Conservation (phyloP, 1,140 invertebrate genomes). For the Metaphire vulgaris region DNA sequence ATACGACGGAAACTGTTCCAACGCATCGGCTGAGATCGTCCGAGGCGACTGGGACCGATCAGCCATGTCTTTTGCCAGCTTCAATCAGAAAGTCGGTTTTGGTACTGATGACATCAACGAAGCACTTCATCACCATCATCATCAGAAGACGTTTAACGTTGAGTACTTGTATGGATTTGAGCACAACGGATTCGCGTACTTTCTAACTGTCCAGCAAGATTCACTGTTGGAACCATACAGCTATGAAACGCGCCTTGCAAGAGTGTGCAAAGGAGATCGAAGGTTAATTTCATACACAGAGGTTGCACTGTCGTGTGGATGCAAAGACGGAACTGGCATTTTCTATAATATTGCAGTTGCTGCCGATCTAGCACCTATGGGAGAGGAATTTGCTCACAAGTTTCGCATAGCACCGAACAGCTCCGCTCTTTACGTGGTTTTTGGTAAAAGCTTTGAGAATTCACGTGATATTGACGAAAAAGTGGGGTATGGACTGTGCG, state of each 20-base stretch:
- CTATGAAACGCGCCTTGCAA: slow-evolving; percentile 23
- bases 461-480: slow-evolving; percentile 17
- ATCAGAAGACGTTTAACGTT: background rate
- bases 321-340: slow-evolving; percentile 25
- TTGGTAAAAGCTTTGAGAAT: slow-evolving; percentile 26
- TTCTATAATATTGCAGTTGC: slow-evolving; percentile 35
- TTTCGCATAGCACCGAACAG: background rate
- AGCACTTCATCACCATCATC: background rate
- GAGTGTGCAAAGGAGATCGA: slow-evolving; percentile 36
- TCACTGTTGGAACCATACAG: background rate
- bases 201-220: background rate
- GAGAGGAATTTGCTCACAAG: slow-evolving; percentile 10
- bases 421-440: slow-evolving; percentile 33
- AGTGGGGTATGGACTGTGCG: slow-evolving; percentile 35
- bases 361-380: slow-evolving; percentile 30
- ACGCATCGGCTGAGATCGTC: background rate
- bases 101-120: too few species aligned
- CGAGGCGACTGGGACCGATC: background rate
- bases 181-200: background rate
- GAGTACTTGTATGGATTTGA: background rate
- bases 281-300: slow-evolving; percentile 41
- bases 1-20: background rate
- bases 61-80: too few species aligned
- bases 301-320: slow-evolving; percentile 33
- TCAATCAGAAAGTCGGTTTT: background rate